Percentiles rank a stretch among this genome's conserved stretches.
Evolutionary conservation across 2,797 vertebrate species (phyloP).

Genomic region (Brachymystax lenok): DNA sequence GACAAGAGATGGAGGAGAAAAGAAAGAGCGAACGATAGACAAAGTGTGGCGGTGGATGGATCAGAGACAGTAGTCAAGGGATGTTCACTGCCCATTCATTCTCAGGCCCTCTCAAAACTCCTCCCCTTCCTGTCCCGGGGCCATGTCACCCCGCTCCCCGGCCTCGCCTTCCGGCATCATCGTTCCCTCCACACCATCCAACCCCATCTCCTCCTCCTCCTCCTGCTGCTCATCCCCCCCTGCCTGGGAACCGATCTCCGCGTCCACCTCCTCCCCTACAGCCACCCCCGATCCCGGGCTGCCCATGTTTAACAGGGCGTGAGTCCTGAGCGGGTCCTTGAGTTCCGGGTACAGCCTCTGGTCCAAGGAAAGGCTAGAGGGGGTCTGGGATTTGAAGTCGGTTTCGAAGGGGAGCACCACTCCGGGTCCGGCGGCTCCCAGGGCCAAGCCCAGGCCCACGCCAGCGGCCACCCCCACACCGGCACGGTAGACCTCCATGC

Average conservation of each 20-base stretch:
- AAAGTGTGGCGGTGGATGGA: constrained; percentile 8
- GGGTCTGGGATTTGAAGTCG: constrained; percentile 85
- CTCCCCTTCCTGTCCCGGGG: constrained; percentile 69
- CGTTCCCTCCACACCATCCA: constrained; percentile 49
- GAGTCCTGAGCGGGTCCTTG: constrained; percentile 82
- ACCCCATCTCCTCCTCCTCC: constrained; percentile 62
- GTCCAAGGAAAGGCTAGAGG: constrained; percentile 78
- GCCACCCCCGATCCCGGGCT: constrained; percentile 58
- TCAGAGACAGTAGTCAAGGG: constrained; percentile 53
- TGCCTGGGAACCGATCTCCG: constrained; percentile 54
- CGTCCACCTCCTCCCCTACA: constrained; percentile 60
- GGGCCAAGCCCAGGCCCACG: constrained; percentile 72
- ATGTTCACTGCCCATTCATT: constrained; percentile 78
- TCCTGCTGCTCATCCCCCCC: constrained; percentile 69
- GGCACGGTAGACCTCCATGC: constrained; percentile 93
- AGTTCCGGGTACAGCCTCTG: constrained; percentile 88
- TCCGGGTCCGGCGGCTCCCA: constrained; percentile 78
- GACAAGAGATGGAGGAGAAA: neutral
- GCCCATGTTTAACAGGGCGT: constrained; percentile 63
- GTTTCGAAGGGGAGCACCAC: constrained; percentile 81
- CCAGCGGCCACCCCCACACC: constrained; percentile 34
- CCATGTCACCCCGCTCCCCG: constrained; percentile 45
- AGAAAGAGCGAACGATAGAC: constrained; percentile 35
- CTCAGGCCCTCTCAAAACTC: constrained; percentile 74
- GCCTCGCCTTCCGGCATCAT: constrained; percentile 64